phyloP scores from a whole-genome alignment of 2,888 invertebrate genomes.

The Perdita meconis region DNA sequence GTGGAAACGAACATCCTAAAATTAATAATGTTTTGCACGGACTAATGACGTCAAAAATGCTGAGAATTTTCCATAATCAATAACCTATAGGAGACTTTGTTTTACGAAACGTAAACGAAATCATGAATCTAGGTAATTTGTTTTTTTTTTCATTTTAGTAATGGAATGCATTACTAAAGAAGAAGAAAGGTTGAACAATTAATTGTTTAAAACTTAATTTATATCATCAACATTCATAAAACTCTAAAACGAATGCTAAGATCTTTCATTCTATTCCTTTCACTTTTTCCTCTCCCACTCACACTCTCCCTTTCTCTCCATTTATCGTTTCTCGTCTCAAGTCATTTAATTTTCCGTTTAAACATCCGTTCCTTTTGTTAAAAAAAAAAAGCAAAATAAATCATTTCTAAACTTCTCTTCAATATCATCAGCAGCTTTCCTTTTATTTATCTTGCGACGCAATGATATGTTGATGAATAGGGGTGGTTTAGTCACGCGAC shows the following conservation, averaged over 20 bases:
- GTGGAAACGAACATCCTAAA: conserved; percentile 34
- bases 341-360: conserved; percentile 17
- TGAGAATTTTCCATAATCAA: conserved; percentile 22
- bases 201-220: conserved; percentile 71
- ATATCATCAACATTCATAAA: conserved; percentile 75
- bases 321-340: conserved; percentile 12
- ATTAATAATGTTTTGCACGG: conserved; percentile 67
- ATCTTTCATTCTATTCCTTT: conserved; percentile 49
- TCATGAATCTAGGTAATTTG: conserved; percentile 24
- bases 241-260: conserved; percentile 72
- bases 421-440: conserved; percentile 51
- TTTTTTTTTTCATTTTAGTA: conserved; percentile 4
- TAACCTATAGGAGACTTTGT: not conserved
- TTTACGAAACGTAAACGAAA: conserved; percentile 5
- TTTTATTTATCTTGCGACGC: conserved; percentile 57
- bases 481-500: conserved; percentile 43
- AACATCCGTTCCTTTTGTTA: conserved; percentile 38
- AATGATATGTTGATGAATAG: conserved; percentile 75
- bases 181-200: conserved; percentile 35
- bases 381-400: conserved; percentile 57
- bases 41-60: conserved; percentile 14
- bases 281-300: conserved; percentile 22
- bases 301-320: conserved; percentile 40
- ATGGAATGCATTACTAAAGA: conserved; percentile 33
- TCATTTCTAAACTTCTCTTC: conserved; percentile 30